Percentiles rank a stretch among this genome's conserved stretches.
phyloP scores from a whole-genome alignment of 2,888 invertebrate species.

The Xestia c-nigrum region DNA sequence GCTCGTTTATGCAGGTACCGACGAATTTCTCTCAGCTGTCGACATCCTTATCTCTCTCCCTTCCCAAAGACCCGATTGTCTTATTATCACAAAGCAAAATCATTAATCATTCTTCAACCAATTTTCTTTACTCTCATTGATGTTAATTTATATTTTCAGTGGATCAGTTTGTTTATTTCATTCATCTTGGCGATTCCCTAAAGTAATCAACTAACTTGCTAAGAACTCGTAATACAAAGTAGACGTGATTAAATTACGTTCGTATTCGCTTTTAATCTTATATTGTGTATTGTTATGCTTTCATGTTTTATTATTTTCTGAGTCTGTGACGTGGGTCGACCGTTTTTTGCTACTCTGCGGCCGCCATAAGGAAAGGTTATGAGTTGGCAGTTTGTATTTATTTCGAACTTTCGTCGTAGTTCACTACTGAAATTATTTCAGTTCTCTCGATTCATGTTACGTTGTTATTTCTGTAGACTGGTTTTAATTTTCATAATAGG shows the following conservation, averaged over 20 bases:
- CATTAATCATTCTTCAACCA: slow-evolving; percentile 64
- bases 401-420: slow-evolving; percentile 30
- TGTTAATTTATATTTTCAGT: slow-evolving; percentile 70
- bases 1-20: slow-evolving; percentile 32
- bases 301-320: slow-evolving; percentile 56
- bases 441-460: slow-evolving; percentile 2
- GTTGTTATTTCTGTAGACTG: slow-evolving; percentile 6
- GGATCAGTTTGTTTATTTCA: slow-evolving; percentile 73
- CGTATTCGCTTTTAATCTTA: slow-evolving; percentile 66
- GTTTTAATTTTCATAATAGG: slow-evolving; percentile 34
- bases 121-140: slow-evolving; percentile 59
- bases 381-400: slow-evolving; percentile 48
- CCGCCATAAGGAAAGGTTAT: slow-evolving; percentile 28
- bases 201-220: slow-evolving; percentile 77
- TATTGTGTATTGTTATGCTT: slow-evolving; percentile 63
- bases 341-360: slow-evolving; percentile 47
- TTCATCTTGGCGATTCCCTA: slow-evolving; percentile 75
- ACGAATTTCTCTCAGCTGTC: slow-evolving; percentile 43
- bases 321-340: slow-evolving; percentile 52
- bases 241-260: slow-evolving; percentile 70
- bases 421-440: slow-evolving; percentile 36
- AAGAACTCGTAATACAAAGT: slow-evolving; percentile 74
- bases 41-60: slow-evolving; percentile 29
- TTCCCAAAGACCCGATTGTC: slow-evolving; percentile 45
- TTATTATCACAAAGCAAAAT: slow-evolving; percentile 54